phyloP scores from a whole-genome alignment of 2,888 invertebrate genomes.

The Unio delphinus region DNA sequence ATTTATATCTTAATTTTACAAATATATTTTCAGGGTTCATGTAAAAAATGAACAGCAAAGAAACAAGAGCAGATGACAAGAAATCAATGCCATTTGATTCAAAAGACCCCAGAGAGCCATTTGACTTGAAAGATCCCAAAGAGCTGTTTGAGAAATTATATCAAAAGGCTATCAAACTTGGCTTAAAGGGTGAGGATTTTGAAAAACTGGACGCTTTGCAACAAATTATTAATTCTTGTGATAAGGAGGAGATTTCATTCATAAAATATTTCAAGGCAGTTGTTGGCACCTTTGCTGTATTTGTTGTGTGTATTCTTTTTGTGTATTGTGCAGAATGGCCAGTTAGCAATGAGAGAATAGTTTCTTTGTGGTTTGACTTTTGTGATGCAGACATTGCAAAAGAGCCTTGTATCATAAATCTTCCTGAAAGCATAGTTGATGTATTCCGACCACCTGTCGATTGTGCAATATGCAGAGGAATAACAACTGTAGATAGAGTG shows the following conservation, averaged over 20 bases:
- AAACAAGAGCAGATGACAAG: too few species aligned
- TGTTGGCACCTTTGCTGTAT: conserved; percentile 7
- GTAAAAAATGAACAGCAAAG: too few species aligned
- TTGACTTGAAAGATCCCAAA: conserved; percentile 2
- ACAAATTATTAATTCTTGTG: conserved; percentile 25
- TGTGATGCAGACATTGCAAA: conserved; percentile 29
- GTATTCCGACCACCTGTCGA: conserved; percentile 84
- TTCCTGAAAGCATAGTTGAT: conserved; percentile 42
- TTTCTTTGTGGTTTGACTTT: conserved; percentile 40
- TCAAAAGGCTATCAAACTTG: conserved; percentile 42
- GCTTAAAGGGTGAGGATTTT: conserved; percentile 47
- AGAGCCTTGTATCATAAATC: conserved; percentile 53
- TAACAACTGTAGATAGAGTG: conserved; percentile 79
- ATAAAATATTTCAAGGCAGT: conserved; percentile 13
- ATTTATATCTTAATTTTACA: too few species aligned
- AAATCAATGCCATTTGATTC: too few species aligned
- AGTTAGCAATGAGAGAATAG: conserved; percentile 29
- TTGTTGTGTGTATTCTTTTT: conserved; percentile 18
- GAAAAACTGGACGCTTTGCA: conserved; percentile 37
- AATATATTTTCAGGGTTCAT: too few species aligned
- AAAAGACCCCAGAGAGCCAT: conserved; percentile 2
- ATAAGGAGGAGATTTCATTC: conserved; percentile 9
- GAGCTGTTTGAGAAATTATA: conserved; percentile 43
- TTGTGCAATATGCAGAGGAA: conserved; percentile 83
- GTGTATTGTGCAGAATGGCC: conserved; percentile 53